Evolutionary conservation across 1,140 invertebrate species (phyloP).

Genomic region (Doryteuthis pealeii): DNA sequence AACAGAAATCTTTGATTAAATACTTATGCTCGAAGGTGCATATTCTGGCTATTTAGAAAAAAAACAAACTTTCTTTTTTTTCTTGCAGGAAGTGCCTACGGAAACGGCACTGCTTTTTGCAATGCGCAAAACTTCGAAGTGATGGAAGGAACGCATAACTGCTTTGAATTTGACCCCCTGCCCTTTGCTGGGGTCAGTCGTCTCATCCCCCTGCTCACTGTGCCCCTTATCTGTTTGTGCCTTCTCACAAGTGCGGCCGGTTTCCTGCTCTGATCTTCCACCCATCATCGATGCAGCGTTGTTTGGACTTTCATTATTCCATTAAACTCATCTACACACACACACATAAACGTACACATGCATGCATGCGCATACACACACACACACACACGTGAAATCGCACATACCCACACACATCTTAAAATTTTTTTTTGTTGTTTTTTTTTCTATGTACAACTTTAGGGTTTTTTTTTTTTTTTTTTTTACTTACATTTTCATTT

Average conservation of each 20-base stretch:
- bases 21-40: too few species aligned
- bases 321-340: neutral
- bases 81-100: constrained; percentile 46
- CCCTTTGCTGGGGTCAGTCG: constrained; percentile 42
- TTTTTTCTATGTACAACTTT: neutral
- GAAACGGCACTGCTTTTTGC: constrained; percentile 55
- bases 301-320: neutral
- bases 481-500: neutral
- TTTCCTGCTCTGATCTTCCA: neutral
- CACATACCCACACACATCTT: neutral
- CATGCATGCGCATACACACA: neutral
- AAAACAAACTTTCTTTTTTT: constrained; percentile 23
- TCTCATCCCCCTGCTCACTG: neutral
- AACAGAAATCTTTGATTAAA: too few species aligned
- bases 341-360: neutral
- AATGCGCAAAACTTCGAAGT: constrained; percentile 57
- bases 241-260: neutral
- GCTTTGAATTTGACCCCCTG: constrained; percentile 58
- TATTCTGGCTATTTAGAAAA: too few species aligned
- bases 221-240: neutral
- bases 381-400: neutral
- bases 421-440: neutral
- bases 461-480: neutral
- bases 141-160: constrained; percentile 46
- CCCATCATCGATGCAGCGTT: neutral